These are phyloP conservation scores for Linyphia triangularis DNA, from an alignment of 2,888 invertebrate species.

Conservation along the genomic window DNA sequence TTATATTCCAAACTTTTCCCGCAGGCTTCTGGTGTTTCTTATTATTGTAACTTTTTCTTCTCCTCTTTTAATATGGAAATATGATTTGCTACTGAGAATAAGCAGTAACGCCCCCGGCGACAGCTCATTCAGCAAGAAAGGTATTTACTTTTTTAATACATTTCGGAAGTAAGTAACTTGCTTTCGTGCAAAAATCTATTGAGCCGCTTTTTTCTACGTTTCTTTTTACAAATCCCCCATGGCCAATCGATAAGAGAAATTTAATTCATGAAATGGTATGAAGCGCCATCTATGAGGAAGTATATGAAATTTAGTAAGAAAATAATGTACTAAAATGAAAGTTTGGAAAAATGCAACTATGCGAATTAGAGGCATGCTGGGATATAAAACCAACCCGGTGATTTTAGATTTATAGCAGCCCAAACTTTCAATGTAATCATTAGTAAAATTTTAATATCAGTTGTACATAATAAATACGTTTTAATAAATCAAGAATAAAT, in stretches of 20 bases:
- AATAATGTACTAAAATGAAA: no score
- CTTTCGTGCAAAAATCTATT: constrained; percentile 44
- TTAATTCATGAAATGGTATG: neutral
- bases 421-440: no score
- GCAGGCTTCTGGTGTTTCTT: constrained; percentile 61
- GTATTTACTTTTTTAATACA: constrained; percentile 70
- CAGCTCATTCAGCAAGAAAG: constrained; percentile 57
- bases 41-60: constrained; percentile 62
- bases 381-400: no score
- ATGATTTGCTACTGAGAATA: constrained; percentile 58
- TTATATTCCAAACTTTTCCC: constrained; percentile 39
- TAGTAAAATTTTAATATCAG: no score
- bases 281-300: constrained; percentile 8
- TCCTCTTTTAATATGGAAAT: constrained; percentile 66
- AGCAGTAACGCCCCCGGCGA: constrained; percentile 28
- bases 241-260: constrained; percentile 1
- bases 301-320: no score
- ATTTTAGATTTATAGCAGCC: no score
- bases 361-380: no score
- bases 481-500: no score
- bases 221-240: neutral
- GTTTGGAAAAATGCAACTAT: no score
- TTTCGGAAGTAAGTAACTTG: constrained; percentile 66
- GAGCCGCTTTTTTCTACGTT: neutral
- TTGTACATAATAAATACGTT: no score